phyloP scores from a whole-genome alignment of 2,797 vertebrate genomes.

The Phataginus tricuspis region DNA sequence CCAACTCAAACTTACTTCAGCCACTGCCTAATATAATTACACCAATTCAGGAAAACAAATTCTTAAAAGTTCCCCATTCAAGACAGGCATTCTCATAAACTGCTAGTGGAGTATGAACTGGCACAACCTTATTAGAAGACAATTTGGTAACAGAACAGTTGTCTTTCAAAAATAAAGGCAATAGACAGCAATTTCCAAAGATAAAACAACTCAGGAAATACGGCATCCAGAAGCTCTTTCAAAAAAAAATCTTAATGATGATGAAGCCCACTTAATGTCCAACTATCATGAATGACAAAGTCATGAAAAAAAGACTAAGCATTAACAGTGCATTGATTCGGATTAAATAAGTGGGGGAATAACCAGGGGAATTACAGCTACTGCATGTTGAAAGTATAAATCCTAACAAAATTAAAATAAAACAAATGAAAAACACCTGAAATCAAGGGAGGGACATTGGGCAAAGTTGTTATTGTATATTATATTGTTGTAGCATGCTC shows the following conservation, averaged over 20 bases:
- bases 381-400: background rate
- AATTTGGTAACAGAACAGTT: background rate
- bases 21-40: background rate
- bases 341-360: background rate
- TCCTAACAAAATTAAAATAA: constrained; percentile 19
- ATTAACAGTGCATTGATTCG: background rate
- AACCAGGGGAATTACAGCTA: background rate
- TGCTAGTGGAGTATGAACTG: background rate
- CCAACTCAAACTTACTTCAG: background rate
- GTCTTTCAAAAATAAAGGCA: constrained; percentile 45
- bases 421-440: background rate
- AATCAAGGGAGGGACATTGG: background rate
- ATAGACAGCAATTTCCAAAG: background rate
- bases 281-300: background rate
- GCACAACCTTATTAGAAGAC: background rate
- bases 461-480: background rate
- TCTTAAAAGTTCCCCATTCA: background rate
- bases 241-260: background rate
- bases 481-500: accelerated
- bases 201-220: constrained; percentile 17
- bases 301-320: background rate
- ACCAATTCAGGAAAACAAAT: background rate
- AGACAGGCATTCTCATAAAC: background rate
- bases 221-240: background rate
- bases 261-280: background rate